Conservation (phyloP, 1,140 invertebrate species). For the Sipha flava region DNA sequence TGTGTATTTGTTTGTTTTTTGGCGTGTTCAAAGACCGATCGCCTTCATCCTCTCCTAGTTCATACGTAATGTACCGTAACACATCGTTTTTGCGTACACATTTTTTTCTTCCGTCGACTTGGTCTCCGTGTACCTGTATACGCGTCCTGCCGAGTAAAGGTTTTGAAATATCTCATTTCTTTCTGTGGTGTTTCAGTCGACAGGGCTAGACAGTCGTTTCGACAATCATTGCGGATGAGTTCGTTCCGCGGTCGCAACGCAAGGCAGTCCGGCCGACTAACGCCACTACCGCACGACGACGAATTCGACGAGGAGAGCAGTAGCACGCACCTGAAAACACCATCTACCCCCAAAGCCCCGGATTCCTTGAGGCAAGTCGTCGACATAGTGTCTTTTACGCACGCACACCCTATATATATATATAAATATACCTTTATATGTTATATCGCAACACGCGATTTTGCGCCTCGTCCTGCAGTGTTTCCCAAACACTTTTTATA, state of each 20-base stretch:
- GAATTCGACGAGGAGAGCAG: constrained; percentile 35
- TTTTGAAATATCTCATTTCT: neutral
- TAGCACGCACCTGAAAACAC: neutral
- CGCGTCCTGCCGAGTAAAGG: too few relatives aligned
- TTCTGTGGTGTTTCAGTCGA: constrained; percentile 49
- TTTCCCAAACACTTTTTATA: too few relatives aligned
- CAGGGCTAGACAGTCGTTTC: constrained; percentile 58
- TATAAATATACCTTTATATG: too few relatives aligned
- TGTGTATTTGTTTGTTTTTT: neutral
- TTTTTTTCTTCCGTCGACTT: too few relatives aligned
- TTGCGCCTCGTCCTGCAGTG: too few relatives aligned
- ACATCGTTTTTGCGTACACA: too few relatives aligned
- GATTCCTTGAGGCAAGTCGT: constrained; percentile 11
- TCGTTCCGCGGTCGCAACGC: constrained; percentile 35
- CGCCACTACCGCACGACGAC: constrained; percentile 37
- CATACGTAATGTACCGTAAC: too few relatives aligned
- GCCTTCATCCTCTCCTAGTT: too few relatives aligned
- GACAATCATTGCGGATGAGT: constrained; percentile 42
- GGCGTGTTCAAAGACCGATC: neutral
- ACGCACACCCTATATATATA: too few relatives aligned
- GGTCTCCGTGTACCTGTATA: neutral
- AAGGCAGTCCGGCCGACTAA: constrained; percentile 33
- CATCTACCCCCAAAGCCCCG: constrained; percentile 8
- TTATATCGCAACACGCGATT: too few relatives aligned
- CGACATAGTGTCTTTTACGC: neutral